Base-by-base conservation (phyloP, 2,797 vertebrate species). In the Erethizon dorsatum region DNA sequence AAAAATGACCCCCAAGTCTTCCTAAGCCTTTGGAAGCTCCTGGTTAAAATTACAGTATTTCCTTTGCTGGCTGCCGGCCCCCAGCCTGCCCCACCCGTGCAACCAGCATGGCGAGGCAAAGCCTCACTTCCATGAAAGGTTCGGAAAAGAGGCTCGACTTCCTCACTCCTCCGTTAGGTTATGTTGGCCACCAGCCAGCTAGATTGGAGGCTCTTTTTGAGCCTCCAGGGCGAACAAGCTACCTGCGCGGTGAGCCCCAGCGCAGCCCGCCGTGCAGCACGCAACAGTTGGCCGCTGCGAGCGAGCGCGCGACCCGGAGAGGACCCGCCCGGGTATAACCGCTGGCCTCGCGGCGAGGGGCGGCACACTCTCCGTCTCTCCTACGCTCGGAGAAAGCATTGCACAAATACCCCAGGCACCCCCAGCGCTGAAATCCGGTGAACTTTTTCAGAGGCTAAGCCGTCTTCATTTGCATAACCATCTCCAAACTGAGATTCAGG, bases 391-490 rank as follows among this genome's bases (percentile, higher is more conserved):
- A 73, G 79, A 67, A 91, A 52, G 24, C 56, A n/a, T 85, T 77
- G 50, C 52, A 26, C 88, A 88, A 96, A 90, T 22, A 88, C 65
- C 83, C 83, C 92, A 96, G 50, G 75, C 84, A 93, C 95, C 97
- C 93, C 89, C 63, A 77, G 88, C 47, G 79, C 80, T 59, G 6
- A 97, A 97, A 97, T 91, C 93, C 75, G 11, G 91, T 17, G 71
- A 97, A 98, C 92, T 98, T 97, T 97, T 94, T 94, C 97, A 95
- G 94, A 57, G 97, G 97, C 97, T 98, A 98, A 98, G 91, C 95
- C 96, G 56, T 96, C 90, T 94, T 90, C 92, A 98, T 98, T 98
- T 98, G 98, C 98, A 98, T 98, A 96, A 95, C 97, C 97, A 98
- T 98, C 97, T 98, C 95, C 88, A 96, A 97, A 97, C 96, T 87